Percentiles rank a stretch among this genome's conserved stretches.
These are phyloP conservation scores for Atherinomorus stipes DNA, from an alignment of 2,113 vertebrate genomes.

Conservation along the genomic window DNA sequence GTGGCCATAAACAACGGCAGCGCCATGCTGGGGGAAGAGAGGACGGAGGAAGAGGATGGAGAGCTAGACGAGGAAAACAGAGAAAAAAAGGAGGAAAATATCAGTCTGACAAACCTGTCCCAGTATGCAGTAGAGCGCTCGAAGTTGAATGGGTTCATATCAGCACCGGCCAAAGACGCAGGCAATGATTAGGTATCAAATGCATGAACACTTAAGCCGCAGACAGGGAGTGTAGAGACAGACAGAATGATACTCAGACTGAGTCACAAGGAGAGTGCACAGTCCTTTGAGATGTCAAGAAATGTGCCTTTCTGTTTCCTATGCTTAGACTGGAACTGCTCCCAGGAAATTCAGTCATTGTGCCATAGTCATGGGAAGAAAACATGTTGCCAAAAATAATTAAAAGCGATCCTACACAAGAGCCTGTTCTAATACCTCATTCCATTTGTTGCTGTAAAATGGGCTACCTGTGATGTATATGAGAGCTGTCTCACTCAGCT, in stretches of 20 bases:
- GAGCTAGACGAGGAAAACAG: slow-evolving; percentile 84
- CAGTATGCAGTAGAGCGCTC: slow-evolving; percentile 82
- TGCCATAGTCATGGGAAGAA: slow-evolving; percentile 70
- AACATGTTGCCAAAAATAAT: slow-evolving; percentile 79
- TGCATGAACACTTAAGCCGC: slow-evolving; percentile 81
- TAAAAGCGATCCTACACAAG: slow-evolving; percentile 39
- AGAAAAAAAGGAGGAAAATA: slow-evolving; percentile 86
- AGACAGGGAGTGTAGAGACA: slow-evolving; percentile 38
- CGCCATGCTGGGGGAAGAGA: slow-evolving; percentile 74
- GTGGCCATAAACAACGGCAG: slow-evolving; percentile 86
- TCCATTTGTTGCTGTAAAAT: slow-evolving; percentile 45
- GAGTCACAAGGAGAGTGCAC: slow-evolving; percentile 36
- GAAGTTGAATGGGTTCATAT: slow-evolving; percentile 85
- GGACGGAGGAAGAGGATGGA: slow-evolving; percentile 73
- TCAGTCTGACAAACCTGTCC: slow-evolving; percentile 86
- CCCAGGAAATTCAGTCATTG: slow-evolving; percentile 64
- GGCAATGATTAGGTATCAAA: slow-evolving; percentile 82
- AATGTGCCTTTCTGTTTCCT: slow-evolving; percentile 84
- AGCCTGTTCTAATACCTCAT: slow-evolving; percentile 70
- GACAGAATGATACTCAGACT: slow-evolving; percentile 36
- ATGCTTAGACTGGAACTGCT: slow-evolving; percentile 63
- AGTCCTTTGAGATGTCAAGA: slow-evolving; percentile 65
- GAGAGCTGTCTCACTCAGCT: slow-evolving; percentile 33
- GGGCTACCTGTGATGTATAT: slow-evolving; percentile 24
- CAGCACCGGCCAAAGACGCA: slow-evolving; percentile 87